Evolutionary conservation across 2,113 vertebrate species (phyloP), one percentile per base, ranked within the genome.

Genomic region (Melospiza georgiana): DNA sequence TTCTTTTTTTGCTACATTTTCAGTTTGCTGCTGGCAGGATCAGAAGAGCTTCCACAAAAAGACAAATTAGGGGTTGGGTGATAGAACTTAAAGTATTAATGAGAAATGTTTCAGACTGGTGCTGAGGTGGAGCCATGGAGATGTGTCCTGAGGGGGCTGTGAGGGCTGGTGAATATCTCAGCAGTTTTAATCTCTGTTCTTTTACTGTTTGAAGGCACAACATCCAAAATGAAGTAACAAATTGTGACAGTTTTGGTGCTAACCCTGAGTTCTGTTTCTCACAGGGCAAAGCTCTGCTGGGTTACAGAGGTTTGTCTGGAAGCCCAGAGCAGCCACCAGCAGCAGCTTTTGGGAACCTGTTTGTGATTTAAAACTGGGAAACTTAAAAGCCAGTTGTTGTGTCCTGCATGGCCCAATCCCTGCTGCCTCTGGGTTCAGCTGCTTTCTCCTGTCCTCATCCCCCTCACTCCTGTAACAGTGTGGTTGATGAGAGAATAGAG

Each of bases 201-300:
- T 21, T 43, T 13, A 15, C 33, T 69, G 23, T 71, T 63, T 48
- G 30, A 94, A 93, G 67, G 84, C 78, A 83, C 66, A 68, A 39
- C 72, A 51, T 58, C 78, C 58, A 54, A 76, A 88, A 43, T 22
- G 67, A 81, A 84, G 21, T 43, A 14, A 51, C 2, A 11, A 43
- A 59, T 59, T 57, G 48, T n/a, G 27, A 28, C 17, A 15, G 30
- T 46, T 90, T 28, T 71, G 59, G 55, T 85, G 84, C 87, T 94
- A 67, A 87, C 52, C 19, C 27, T 15, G 79, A 86, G 57, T 88
- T 95, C 82, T 85, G 87, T 87, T 93, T 91, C 84, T 75, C 81
- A 67, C 78, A 88, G 82, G 84, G n/a, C 62, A 94, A 74, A 87
- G 65, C 66, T 73, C 55, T 85, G 58, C 75, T 88, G 91, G 67